Evolutionary conservation across 2,113 vertebrate species (phyloP), one percentile per base, ranked within the genome.

Genomic region (Peromyscus polionotus): DNA sequence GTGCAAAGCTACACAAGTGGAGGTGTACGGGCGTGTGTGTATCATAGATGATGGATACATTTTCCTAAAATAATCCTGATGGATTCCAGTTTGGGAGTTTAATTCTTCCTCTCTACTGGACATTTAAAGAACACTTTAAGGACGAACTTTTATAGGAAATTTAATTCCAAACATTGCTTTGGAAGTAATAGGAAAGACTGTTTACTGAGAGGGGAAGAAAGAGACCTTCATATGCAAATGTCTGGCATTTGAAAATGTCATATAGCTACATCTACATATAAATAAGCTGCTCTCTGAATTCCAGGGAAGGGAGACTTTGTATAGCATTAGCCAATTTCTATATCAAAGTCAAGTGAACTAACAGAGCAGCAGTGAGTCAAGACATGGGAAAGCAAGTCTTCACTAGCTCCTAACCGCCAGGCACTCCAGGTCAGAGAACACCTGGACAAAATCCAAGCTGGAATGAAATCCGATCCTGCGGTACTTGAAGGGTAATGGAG

Each of bases 221-320:
- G 94, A 98, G 95, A 98, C 98, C 98, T 98, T 99, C 98, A 97
- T 99, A 99, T 99, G 99, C 98, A 99, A 99, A 99, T 99, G 59
- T 95, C 97, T 99, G 99, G 98, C 99, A 99, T 99, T 99, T 99
- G 96, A 97, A 99, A 99, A 99, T 99, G 99, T 99, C 99, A 99
- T 98, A 98, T 98, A 98, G 98, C 98, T 90, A 89, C 98, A 98
- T 98, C 98, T 99, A 98, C 99, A 98, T 99, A 98, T 98, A 99
- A 99, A 99, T 98, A 98, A 99, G 98, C 97, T 93, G 36, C 97
- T 98, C 95, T 98, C 96, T 10, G 45, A 97, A 97, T 96, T 96
- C 98, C 97, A 96, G 95, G 36, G 91, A 98, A 98, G 89, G 97
- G 76, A 36, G 90, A 96, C 92, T 97, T 95, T 98, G 89, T 94